Conservation (phyloP, 2,888 invertebrate species). For the Syritta pipiens region DNA sequence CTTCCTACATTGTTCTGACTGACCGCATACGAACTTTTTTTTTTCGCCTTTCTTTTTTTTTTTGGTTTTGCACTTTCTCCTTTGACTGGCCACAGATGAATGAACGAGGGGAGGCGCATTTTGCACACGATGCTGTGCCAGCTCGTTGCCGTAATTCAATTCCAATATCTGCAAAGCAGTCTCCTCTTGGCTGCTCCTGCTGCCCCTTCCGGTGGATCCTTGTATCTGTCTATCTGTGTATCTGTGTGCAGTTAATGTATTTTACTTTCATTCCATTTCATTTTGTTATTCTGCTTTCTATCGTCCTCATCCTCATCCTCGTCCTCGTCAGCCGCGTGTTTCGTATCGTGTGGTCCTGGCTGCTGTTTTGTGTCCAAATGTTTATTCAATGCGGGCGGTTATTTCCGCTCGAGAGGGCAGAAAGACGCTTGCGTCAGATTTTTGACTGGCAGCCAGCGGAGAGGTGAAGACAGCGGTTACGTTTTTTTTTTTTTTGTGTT, state of each 20-base stretch:
- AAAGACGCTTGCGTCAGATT: constrained; percentile 7
- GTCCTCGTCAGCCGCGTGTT: constrained; percentile 51
- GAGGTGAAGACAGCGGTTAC: constrained; percentile 24
- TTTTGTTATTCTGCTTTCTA: constrained; percentile 42
- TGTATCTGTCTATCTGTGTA: neutral
- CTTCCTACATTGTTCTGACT: constrained; percentile 32
- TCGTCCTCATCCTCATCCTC: constrained; percentile 13
- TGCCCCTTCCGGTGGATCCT: no score
- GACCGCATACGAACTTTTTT: constrained; percentile 26
- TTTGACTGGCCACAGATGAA: constrained; percentile 59
- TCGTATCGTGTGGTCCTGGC: constrained; percentile 12
- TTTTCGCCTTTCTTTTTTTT: neutral
- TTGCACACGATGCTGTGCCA: constrained; percentile 34
- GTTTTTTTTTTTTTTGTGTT: no score
- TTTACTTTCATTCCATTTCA: constrained; percentile 63
- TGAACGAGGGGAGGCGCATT: constrained; percentile 37
- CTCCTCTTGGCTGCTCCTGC: neutral
- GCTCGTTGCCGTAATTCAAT: constrained; percentile 65
- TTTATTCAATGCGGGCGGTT: constrained; percentile 60
- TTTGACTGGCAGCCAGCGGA: neutral
- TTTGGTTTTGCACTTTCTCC: constrained; percentile 18
- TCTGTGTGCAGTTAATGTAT: constrained; percentile 56
- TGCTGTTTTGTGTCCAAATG: constrained; percentile 49
- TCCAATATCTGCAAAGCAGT: constrained; percentile 61
- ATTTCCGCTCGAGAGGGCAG: constrained; percentile 49